Percentiles rank a stretch among this genome's conserved stretches.
phyloP scores from a whole-genome alignment of 1,140 invertebrate species.

The Rhagoletis zephyria region DNA sequence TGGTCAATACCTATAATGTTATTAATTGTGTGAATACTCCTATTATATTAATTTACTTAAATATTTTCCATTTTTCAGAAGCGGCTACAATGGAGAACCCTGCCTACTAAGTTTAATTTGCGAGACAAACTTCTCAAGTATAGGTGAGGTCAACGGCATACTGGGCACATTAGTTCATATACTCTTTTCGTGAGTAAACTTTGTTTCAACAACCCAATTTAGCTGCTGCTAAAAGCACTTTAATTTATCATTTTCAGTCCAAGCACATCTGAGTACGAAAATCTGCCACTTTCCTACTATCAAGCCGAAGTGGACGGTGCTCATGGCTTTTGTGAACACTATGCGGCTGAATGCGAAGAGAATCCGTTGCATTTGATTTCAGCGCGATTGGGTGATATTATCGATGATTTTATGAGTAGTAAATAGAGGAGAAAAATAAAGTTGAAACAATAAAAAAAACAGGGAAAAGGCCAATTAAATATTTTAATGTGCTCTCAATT shows the following conservation, averaged over 20 bases:
- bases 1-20: no score
- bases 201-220: no score
- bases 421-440: neutral
- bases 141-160: slow-evolving; percentile 65
- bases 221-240: no score
- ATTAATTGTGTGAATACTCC: no score
- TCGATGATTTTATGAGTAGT: slow-evolving; percentile 52
- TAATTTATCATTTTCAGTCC: slow-evolving; percentile 72
- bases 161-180: slow-evolving; percentile 67
- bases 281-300: slow-evolving; percentile 75
- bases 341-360: slow-evolving; percentile 64
- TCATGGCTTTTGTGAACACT: slow-evolving; percentile 67
- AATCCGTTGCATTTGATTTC: slow-evolving; percentile 66
- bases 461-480: no score
- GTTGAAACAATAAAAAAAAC: neutral
- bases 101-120: slow-evolving; percentile 69
- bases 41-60: no score
- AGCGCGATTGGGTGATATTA: slow-evolving; percentile 55
- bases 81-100: slow-evolving; percentile 61
- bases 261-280: slow-evolving; percentile 76
- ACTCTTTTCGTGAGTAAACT: slow-evolving; percentile 60
- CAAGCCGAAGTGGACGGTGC: slow-evolving; percentile 74
- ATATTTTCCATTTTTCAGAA: slow-evolving; percentile 56
- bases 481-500: no score
- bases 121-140: slow-evolving; percentile 62